Conservation (phyloP, 1,140 invertebrate genomes). For the Drosophila kanapiae region DNA sequence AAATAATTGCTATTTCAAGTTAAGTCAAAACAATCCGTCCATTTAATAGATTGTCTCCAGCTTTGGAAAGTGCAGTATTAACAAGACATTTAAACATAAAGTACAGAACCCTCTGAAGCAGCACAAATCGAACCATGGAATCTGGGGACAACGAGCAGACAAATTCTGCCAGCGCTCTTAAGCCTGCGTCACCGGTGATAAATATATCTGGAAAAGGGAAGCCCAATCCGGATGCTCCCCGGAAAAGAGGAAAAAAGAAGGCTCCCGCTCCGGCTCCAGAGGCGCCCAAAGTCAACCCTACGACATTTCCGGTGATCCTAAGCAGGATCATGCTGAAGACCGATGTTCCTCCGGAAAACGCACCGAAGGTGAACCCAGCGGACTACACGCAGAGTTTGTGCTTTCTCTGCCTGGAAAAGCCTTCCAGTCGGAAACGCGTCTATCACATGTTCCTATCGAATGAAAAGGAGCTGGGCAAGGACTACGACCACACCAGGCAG, state of each 20-base stretch:
- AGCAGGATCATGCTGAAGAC: slow-evolving; percentile 37
- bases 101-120: not conserved
- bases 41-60: slow-evolving; percentile 1
- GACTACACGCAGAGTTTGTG: slow-evolving; percentile 17
- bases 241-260: slow-evolving; percentile 31
- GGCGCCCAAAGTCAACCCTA: slow-evolving; percentile 5
- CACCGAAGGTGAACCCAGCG: not conserved
- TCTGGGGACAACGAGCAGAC: too few species aligned
- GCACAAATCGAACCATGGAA: slow-evolving; percentile 1
- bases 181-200: slow-evolving; percentile 4
- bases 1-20: slow-evolving; percentile 22
- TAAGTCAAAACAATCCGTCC: not conserved
- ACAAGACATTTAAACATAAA: not conserved
- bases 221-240: not conserved
- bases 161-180: not conserved
- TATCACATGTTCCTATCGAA: slow-evolving; percentile 46
- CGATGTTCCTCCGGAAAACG: not conserved
- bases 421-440: not conserved
- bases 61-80: not conserved
- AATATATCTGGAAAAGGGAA: slow-evolving; percentile 22
- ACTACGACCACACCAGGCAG: not conserved
- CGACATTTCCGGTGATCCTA: slow-evolving; percentile 24
- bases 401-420: slow-evolving; percentile 42
- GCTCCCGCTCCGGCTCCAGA: not conserved
- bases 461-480: not conserved